These are phyloP conservation scores for Stratiolaelaps scimitus DNA, from an alignment of 1,140 invertebrate species.

Conservation along the genomic window DNA sequence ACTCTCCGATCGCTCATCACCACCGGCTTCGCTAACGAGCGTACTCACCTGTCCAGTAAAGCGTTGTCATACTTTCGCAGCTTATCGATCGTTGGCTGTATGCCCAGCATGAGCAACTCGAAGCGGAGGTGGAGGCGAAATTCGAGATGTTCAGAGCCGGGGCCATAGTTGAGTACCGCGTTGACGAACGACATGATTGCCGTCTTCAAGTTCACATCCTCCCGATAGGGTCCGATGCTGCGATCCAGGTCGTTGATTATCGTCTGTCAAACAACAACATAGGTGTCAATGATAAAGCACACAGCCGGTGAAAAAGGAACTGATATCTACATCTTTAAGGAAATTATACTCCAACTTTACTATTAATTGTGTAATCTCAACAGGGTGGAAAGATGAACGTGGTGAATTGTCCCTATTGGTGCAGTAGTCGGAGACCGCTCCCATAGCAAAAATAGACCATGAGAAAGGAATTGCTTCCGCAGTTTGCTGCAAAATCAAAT, in stretches of 20 bases:
- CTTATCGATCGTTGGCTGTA: slow-evolving; percentile 89
- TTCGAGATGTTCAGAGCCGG: slow-evolving; percentile 86
- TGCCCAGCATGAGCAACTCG: slow-evolving; percentile 90
- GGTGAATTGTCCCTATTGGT: too few relatives aligned
- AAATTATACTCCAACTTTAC: too few relatives aligned
- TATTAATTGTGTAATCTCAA: too few relatives aligned
- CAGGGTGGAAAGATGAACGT: too few relatives aligned
- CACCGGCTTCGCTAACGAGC: too few relatives aligned
- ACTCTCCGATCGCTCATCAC: too few relatives aligned
- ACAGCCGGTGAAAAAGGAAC: too few relatives aligned
- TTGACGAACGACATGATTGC: slow-evolving; percentile 98
- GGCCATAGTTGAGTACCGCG: slow-evolving; percentile 87
- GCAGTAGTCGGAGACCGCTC: too few relatives aligned
- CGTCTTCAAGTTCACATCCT: slow-evolving; percentile 81
- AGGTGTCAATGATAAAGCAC: not conserved
- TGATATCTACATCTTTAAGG: too few relatives aligned
- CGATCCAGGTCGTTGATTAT: slow-evolving; percentile 86
- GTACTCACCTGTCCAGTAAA: slow-evolving; percentile 61
- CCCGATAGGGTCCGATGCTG: slow-evolving; percentile 69
- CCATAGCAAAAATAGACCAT: too few relatives aligned
- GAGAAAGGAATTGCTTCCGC: too few relatives aligned
- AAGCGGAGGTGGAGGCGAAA: slow-evolving; percentile 89
- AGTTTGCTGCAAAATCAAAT: too few relatives aligned
- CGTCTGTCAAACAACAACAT: slow-evolving; percentile 45
- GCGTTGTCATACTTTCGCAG: slow-evolving; percentile 80